A percentile compares a stretch with the other conserved stretches of the same genome.
Evolutionary conservation across 2,888 invertebrate species (phyloP).

Genomic region (Leptura quadrifasciata): DNA sequence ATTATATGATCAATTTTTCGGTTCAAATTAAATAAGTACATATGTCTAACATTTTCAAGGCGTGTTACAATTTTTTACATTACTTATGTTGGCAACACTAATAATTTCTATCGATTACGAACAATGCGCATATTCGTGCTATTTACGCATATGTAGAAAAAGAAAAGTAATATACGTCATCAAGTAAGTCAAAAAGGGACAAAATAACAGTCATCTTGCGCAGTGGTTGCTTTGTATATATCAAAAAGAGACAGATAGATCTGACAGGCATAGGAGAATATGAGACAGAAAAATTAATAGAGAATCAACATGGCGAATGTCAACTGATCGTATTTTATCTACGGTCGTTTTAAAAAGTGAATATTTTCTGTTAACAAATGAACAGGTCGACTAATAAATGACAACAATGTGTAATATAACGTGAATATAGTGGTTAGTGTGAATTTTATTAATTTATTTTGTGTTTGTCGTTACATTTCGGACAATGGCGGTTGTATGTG

Average conservation of each 20-base stretch:
- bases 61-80: no score
- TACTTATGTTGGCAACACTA: no score
- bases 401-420: slow-evolving; percentile 67
- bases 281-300: slow-evolving; percentile 51
- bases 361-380: slow-evolving; percentile 53
- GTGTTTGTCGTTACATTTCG: slow-evolving; percentile 57
- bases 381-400: slow-evolving; percentile 52
- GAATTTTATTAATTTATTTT: slow-evolving; percentile 59
- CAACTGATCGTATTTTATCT: slow-evolving; percentile 66
- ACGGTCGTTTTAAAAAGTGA: slow-evolving; percentile 59
- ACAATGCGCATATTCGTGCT: slow-evolving; percentile 53
- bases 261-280: slow-evolving; percentile 10
- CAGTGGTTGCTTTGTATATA: slow-evolving; percentile 54
- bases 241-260: slow-evolving; percentile 50
- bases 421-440: slow-evolving; percentile 59
- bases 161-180: slow-evolving; percentile 45
- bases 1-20: no score
- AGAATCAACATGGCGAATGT: slow-evolving; percentile 64
- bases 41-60: no score
- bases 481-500: slow-evolving; percentile 60
- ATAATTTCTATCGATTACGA: slow-evolving; percentile 50
- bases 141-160: slow-evolving; percentile 57
- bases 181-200: slow-evolving; percentile 49
- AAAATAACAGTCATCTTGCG: slow-evolving; percentile 50
- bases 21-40: no score